Evolutionary conservation across 1,140 invertebrate genomes (phyloP).

Genomic region (Aphis gossypii): DNA sequence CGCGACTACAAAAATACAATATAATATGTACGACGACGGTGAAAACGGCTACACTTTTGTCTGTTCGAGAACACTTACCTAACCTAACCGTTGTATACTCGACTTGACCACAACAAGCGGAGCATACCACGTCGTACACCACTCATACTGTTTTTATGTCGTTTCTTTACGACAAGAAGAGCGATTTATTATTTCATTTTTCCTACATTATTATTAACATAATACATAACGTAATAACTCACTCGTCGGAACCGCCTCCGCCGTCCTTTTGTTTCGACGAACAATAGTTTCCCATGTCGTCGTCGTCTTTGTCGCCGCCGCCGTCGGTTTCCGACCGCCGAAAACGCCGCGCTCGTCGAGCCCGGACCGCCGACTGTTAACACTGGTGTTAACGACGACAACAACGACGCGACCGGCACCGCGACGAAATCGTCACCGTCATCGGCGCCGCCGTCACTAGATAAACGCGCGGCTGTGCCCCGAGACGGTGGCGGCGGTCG

Average conservation of each 20-base stretch:
- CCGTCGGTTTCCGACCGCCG: not conserved
- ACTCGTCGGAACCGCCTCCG: slow-evolving; percentile 52
- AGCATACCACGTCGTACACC: not conserved
- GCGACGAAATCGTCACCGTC: too few species aligned
- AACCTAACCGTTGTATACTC: not conserved
- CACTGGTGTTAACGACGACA: not conserved
- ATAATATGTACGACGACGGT: too few species aligned
- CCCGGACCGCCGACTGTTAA: not conserved
- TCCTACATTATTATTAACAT: not conserved
- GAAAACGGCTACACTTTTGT: not conserved
- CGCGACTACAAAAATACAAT: not conserved
- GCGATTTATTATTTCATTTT: not conserved
- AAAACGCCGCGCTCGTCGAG: not conserved
- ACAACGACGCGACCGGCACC: not conserved
- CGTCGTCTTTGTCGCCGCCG: not conserved
- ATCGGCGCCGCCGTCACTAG: not conserved
- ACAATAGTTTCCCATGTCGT: slow-evolving; percentile 56
- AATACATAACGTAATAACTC: not conserved
- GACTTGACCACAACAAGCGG: not conserved
- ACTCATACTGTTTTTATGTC: not conserved
- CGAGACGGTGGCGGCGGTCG: not conserved
- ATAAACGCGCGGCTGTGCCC: not conserved
- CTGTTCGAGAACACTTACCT: not conserved
- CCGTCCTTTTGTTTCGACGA: slow-evolving; percentile 54
- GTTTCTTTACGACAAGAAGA: not conserved